phyloP scores from a whole-genome alignment of 2,797 vertebrate genomes.

The Enteromius unitaeniatus region DNA sequence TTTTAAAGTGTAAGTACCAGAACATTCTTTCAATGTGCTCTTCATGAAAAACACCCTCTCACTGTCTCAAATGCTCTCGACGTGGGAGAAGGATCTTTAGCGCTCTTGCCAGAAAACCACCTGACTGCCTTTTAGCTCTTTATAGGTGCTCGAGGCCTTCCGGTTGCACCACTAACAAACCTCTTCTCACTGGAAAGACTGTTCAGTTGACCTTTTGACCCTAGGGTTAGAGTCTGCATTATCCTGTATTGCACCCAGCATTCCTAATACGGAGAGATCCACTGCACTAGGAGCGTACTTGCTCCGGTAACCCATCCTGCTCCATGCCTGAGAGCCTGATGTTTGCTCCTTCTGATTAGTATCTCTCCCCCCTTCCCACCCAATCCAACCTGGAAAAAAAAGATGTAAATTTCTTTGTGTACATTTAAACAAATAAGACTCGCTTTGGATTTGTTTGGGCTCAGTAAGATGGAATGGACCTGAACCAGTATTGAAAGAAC shows the following conservation, averaged over 20 bases:
- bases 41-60: not conserved
- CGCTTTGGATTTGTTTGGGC: slow-evolving; percentile 22
- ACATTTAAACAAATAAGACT: not conserved
- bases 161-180: not conserved
- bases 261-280: slow-evolving; percentile 17
- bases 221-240: slow-evolving; percentile 21
- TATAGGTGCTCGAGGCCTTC: slow-evolving; percentile 11
- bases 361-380: not conserved
- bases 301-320: slow-evolving; percentile 16
- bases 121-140: not conserved
- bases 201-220: slow-evolving; percentile 24
- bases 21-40: slow-evolving; percentile 23
- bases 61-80: not conserved
- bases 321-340: slow-evolving; percentile 32
- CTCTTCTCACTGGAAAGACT: slow-evolving; percentile 10
- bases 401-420: not conserved
- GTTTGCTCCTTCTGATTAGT: slow-evolving; percentile 31
- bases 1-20: slow-evolving; percentile 22
- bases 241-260: slow-evolving; percentile 14
- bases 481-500: slow-evolving; percentile 43
- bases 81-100: not conserved
- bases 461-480: slow-evolving; percentile 36
- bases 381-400: slow-evolving; percentile 19
- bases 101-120: not conserved
- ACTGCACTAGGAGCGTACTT: slow-evolving; percentile 19